Conservation (phyloP, 2,888 invertebrate species). For the Invenusta paracnida region DNA sequence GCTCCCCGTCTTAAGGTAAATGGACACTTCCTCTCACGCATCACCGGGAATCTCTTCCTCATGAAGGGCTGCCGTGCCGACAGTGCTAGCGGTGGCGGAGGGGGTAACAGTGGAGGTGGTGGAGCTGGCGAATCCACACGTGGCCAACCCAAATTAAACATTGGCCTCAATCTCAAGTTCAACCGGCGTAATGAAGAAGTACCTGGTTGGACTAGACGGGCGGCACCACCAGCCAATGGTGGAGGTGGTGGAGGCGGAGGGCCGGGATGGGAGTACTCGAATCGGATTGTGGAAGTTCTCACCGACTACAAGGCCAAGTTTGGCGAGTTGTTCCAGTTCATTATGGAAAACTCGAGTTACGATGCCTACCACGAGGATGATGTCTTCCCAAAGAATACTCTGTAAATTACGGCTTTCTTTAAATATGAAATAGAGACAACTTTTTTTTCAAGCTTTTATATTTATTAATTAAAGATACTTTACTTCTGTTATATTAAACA, state of each 20-base stretch:
- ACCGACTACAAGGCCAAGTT: constrained; percentile 69
- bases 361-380: constrained; percentile 58
- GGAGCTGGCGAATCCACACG: no score
- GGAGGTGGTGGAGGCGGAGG: background rate
- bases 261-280: constrained; percentile 74
- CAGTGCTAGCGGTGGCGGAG: no score
- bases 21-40: constrained; percentile 71
- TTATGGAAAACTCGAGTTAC: constrained; percentile 57
- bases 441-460: no score
- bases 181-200: constrained; percentile 65
- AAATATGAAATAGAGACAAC: no score
- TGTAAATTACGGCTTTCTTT: no score
- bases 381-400: constrained; percentile 63
- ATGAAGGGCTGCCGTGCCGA: constrained; percentile 48
- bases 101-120: no score
- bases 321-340: constrained; percentile 70
- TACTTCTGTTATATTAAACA: no score
- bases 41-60: constrained; percentile 79
- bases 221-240: constrained; percentile 50
- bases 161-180: constrained; percentile 85
- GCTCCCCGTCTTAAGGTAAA: constrained; percentile 64
- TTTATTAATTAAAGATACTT: no score
- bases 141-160: constrained; percentile 64
- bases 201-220: constrained; percentile 74
- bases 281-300: constrained; percentile 70